Evolutionary conservation across 2,113 vertebrate genomes (phyloP).

Genomic region (Rhinogobius similis): DNA sequence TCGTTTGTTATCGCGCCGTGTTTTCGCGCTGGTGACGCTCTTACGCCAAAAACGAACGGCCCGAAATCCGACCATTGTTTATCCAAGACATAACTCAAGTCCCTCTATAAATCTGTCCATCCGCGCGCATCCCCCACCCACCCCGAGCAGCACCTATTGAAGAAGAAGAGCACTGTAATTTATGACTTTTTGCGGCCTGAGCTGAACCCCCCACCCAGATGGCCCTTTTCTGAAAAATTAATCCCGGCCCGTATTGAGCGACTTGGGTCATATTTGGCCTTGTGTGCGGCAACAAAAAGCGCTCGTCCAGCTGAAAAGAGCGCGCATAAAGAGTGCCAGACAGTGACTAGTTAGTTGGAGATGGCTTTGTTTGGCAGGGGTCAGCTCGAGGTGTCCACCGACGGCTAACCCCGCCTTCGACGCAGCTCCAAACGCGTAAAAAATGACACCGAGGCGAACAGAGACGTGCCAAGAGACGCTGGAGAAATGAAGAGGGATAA

Average conservation of each 20-base stretch:
- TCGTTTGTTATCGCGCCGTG: not conserved
- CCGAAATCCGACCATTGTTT: conserved; percentile 34
- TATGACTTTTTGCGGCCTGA: conserved; percentile 63
- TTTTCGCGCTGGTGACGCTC: not conserved
- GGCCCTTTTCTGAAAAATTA: conserved; percentile 69
- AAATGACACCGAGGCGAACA: conserved; percentile 48
- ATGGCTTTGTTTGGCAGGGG: conserved; percentile 70
- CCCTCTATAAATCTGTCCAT: conserved; percentile 14
- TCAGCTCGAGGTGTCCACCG: conserved; percentile 64
- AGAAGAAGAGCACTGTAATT: conserved; percentile 55
- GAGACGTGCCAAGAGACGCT: conserved; percentile 43
- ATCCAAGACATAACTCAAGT: conserved; percentile 19
- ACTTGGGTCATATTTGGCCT: conserved; percentile 70
- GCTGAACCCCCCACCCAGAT: conserved; percentile 67
- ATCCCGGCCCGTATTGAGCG: conserved; percentile 69
- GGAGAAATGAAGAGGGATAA: conserved; percentile 46
- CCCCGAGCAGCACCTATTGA: conserved; percentile 45
- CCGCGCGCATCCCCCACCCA: conserved; percentile 6
- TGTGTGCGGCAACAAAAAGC: conserved; percentile 67
- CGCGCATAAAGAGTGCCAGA: conserved; percentile 68
- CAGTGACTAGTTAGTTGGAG: conserved; percentile 74
- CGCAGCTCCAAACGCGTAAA: conserved; percentile 25
- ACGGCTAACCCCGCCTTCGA: conserved; percentile 19
- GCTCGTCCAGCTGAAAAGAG: conserved; percentile 57
- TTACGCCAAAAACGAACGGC: not conserved